Evolutionary conservation across 2,888 invertebrate species (phyloP).

Genomic region (Thymelicus sylvestris): DNA sequence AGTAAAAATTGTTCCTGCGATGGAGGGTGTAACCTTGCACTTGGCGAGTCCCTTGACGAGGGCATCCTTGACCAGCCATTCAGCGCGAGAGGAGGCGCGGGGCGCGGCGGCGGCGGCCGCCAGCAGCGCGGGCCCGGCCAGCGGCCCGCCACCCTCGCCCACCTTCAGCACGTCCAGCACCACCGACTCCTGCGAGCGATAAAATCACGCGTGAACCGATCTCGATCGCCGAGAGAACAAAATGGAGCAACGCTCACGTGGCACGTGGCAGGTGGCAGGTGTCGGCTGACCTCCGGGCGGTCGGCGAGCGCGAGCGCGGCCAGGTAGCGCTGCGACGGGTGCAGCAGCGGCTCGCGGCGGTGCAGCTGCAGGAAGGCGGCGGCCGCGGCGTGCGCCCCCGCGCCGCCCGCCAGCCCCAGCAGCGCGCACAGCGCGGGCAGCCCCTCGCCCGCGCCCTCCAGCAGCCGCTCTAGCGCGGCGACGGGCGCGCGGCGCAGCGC

Average conservation of each 20-base stretch:
- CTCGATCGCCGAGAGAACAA: no score
- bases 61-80: conserved; percentile 28
- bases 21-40: conserved; percentile 38
- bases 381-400: conserved; percentile 56
- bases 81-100: conserved; percentile 41
- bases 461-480: conserved; percentile 40
- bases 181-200: conserved; percentile 8
- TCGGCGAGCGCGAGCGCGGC: conserved; percentile 45
- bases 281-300: conserved; percentile 26
- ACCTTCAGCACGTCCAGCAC: conserved; percentile 44
- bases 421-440: conserved; percentile 49
- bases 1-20: neutral
- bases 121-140: conserved; percentile 48
- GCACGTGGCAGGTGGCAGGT: no score
- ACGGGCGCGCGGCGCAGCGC: conserved; percentile 41
- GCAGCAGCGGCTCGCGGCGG: conserved; percentile 40
- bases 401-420: conserved; percentile 57
- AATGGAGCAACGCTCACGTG: no score
- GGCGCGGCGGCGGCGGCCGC: conserved; percentile 47
- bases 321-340: conserved; percentile 49
- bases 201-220: conserved; percentile 9
- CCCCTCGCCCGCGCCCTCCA: conserved; percentile 41
- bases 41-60: conserved; percentile 46
- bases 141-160: conserved; percentile 46
- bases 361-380: conserved; percentile 54